Evolutionary conservation across 1,140 invertebrate species (phyloP).

Genomic region (Drepana arcuata): DNA sequence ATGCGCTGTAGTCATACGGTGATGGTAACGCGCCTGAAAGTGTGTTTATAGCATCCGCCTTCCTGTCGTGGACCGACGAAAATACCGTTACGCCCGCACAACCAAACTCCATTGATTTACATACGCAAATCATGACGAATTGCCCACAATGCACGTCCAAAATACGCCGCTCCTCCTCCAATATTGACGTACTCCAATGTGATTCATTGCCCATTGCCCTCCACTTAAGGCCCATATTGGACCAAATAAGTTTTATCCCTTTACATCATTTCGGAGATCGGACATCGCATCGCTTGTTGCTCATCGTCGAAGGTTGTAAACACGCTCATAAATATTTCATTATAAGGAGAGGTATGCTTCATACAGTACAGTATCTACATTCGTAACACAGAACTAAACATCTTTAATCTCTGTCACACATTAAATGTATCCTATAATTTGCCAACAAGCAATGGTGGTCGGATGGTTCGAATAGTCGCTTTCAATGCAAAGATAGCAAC

Average conservation of each 20-base stretch:
- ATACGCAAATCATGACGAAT: slow-evolving; percentile 68
- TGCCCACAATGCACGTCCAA: slow-evolving; percentile 49
- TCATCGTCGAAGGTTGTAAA: slow-evolving; percentile 13
- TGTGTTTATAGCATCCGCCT: slow-evolving; percentile 67
- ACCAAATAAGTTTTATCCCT: slow-evolving; percentile 13
- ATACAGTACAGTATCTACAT: no score
- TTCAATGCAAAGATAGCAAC: no score
- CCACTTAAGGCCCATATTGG: slow-evolving; percentile 16
- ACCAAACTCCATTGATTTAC: slow-evolving; percentile 62
- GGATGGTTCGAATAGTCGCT: no score
- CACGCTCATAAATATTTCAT: slow-evolving; percentile 19
- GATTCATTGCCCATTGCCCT: slow-evolving; percentile 17
- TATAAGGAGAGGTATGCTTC: no score
- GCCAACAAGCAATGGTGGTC: no score
- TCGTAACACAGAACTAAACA: no score
- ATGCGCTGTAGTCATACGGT: slow-evolving; percentile 19
- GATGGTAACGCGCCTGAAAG: slow-evolving; percentile 46
- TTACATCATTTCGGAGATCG: slow-evolving; percentile 15
- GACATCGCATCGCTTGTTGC: slow-evolving; percentile 2
- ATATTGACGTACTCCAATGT: slow-evolving; percentile 5
- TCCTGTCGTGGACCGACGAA: slow-evolving; percentile 62
- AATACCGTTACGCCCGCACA: slow-evolving; percentile 62
- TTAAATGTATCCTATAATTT: no score
- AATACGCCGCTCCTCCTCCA: slow-evolving; percentile 24
- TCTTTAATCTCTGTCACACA: no score